Evolutionary conservation across 2,888 invertebrate species (phyloP).

Genomic region (Aphidius colemani): DNA sequence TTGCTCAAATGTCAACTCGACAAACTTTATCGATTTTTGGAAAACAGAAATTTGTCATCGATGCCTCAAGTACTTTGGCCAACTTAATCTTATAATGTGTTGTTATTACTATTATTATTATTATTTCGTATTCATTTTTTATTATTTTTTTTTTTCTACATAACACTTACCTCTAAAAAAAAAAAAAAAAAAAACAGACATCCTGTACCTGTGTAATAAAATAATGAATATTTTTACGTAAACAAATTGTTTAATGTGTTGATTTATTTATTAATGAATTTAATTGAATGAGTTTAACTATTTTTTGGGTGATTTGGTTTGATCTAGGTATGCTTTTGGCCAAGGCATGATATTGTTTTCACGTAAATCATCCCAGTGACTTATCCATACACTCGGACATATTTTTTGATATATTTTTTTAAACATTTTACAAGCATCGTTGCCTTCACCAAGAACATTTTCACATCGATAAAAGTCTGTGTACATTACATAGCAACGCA

Average conservation of each 20-base stretch:
- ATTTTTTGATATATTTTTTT: slow-evolving; percentile 44
- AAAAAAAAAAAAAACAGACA: slow-evolving; percentile 25
- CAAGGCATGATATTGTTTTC: slow-evolving; percentile 40
- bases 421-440: slow-evolving; percentile 51
- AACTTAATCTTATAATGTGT: slow-evolving; percentile 15
- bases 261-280: slow-evolving; percentile 10
- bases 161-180: slow-evolving; percentile 44
- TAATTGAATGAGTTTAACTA: slow-evolving; percentile 37
- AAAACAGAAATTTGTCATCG: too few relatives aligned
- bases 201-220: slow-evolving; percentile 53
- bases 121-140: slow-evolving; percentile 24
- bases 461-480: slow-evolving; percentile 53
- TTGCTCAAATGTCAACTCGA: too few relatives aligned
- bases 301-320: slow-evolving; percentile 39
- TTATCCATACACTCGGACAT: slow-evolving; percentile 49
- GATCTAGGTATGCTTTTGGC: slow-evolving; percentile 33
- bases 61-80: slow-evolving; percentile 1
- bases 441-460: slow-evolving; percentile 44
- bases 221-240: slow-evolving; percentile 46
- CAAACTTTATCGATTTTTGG: too few relatives aligned
- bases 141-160: slow-evolving; percentile 24
- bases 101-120: slow-evolving; percentile 10
- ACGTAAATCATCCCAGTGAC: slow-evolving; percentile 45
- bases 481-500: slow-evolving; percentile 53
- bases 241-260: slow-evolving; percentile 5